phyloP scores from a whole-genome alignment of 2,113 vertebrate species.

The Hypanus sabinus region DNA sequence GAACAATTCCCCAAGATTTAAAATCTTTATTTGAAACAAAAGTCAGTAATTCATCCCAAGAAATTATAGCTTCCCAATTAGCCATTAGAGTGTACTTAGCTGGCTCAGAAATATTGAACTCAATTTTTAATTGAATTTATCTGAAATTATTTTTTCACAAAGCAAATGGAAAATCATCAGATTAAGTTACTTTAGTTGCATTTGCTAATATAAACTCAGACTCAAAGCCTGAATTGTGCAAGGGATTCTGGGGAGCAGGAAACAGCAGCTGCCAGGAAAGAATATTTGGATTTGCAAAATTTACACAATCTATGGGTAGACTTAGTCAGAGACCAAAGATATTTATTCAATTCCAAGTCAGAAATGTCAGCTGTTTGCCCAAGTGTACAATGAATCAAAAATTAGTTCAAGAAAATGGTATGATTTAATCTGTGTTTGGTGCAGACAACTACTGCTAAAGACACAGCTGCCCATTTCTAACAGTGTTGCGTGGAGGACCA shows the following conservation, averaged over 20 bases:
- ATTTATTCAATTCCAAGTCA: background rate
- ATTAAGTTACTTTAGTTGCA: background rate
- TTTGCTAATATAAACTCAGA: background rate
- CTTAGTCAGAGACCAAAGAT: background rate
- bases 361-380: background rate
- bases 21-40: background rate
- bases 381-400: background rate
- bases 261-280: background rate
- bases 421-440: background rate
- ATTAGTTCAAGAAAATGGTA: background rate
- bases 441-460: background rate
- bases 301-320: background rate
- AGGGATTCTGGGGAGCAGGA: background rate
- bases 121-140: background rate
- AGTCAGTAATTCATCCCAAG: background rate
- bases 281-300: background rate
- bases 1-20: background rate
- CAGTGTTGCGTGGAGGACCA: background rate
- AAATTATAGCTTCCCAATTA: background rate
- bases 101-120: constrained; percentile 1
- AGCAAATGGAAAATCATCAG: background rate
- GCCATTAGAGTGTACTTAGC: background rate
- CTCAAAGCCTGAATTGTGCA: background rate
- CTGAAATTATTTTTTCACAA: background rate
- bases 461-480: background rate